A percentile compares a stretch with the other conserved stretches of the same genome.
Conservation (phyloP, 2,797 vertebrate species). For the Psittacula echo region DNA sequence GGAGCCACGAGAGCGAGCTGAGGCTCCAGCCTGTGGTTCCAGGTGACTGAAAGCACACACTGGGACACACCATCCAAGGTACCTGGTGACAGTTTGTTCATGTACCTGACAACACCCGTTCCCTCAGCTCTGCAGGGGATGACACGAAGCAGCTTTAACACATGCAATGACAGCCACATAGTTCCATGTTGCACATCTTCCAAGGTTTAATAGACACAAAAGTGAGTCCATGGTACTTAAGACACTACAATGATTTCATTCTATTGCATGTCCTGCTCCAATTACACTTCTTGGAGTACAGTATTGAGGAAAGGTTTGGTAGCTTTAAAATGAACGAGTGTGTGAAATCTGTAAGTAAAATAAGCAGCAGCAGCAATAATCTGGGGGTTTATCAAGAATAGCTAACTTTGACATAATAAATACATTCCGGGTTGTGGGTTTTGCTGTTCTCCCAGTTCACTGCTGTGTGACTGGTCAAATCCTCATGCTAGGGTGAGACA, state of each 20-base stretch:
- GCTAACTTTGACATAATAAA: slow-evolving; percentile 87
- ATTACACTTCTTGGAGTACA: slow-evolving; percentile 69
- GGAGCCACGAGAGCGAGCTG: neutral
- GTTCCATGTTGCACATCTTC: slow-evolving; percentile 52
- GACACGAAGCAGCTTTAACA: accelerated
- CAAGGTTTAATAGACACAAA: slow-evolving; percentile 74
- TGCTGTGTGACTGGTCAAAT: slow-evolving; percentile 38
- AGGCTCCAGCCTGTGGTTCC: neutral
- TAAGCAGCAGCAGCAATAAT: slow-evolving; percentile 89
- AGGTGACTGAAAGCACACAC: neutral
- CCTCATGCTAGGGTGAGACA: slow-evolving; percentile 25
- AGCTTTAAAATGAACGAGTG: slow-evolving; percentile 68
- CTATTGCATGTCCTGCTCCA: slow-evolving; percentile 68
- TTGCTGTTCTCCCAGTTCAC: slow-evolving; percentile 80
- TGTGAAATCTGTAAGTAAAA: slow-evolving; percentile 75
- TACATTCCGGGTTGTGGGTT: slow-evolving; percentile 89
- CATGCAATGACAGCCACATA: slow-evolving; percentile 1
- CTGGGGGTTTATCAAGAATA: slow-evolving; percentile 76
- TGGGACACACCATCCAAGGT: neutral
- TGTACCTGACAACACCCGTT: accelerated
- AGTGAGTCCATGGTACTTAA: slow-evolving; percentile 67
- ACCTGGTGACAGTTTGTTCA: neutral
- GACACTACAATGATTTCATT: slow-evolving; percentile 69
- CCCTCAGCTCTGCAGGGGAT: neutral
- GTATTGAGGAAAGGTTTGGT: slow-evolving; percentile 52